Base-by-base conservation (phyloP, 2,888 invertebrate genomes). In the Eilema depressum region DNA sequence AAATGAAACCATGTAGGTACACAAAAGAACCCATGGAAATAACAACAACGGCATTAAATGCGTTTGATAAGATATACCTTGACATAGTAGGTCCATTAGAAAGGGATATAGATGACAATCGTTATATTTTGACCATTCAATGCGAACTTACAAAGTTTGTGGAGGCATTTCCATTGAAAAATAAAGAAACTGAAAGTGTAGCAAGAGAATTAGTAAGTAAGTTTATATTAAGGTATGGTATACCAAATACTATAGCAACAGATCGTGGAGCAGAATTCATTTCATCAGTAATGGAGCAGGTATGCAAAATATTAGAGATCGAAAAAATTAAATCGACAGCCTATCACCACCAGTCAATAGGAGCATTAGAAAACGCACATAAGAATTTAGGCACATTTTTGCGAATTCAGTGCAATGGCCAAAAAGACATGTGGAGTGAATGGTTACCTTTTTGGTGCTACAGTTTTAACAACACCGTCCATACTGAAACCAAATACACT, bases 1-100 rank as follows among this genome's bases (percentile, higher is more conserved):
- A 67, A 14, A 33, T 23, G 0, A 72, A 74, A 56, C 63, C 71
- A 68, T 30, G 7, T 33, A 11, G 28, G 0, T 37, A 63, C 8
- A 60, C 33, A 1, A 72, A 72, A 33, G 56, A 69, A 17, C 68
- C 70, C 0, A 64, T 70, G 75, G 61, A n/a, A 33, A 17, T 75
- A 0, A 75, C 70, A 0, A 75, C 68, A 26, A 74, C 69, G 5
- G 69, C 69, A 0, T 47, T 28, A 12, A 28, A 63, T 5, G 66
- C 66, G 0, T 75, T 75, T 33, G 23, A 68, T 11, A 68, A 69
- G 56, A 41, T 73, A 17, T 69, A 60, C 25, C 28, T 71, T 57
- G 71, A 76, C 64, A 3, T 73, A 30, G 71, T 76, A 3, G 71
- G 68, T 5, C 70, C 69, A 3, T 67, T 73, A 33, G 61, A 63